Percentiles rank a stretch among this genome's conserved stretches.
phyloP scores from a whole-genome alignment of 2,113 vertebrate species.

The Poecile atricapillus region DNA sequence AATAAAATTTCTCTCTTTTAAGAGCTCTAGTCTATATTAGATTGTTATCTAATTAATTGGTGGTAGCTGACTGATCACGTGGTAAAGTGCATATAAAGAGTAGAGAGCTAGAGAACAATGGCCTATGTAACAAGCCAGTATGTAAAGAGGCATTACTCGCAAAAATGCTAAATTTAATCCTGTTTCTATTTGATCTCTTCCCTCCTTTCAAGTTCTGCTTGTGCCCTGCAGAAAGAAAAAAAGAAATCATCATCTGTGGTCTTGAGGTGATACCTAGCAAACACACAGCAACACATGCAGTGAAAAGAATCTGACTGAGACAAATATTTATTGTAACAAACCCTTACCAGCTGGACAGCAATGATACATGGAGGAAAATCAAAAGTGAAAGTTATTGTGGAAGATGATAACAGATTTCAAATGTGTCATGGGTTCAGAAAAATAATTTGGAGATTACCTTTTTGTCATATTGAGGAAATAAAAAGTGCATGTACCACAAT shows the following conservation, averaged over 20 bases:
- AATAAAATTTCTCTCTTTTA: background rate
- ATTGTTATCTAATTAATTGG: background rate
- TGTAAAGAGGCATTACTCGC: background rate
- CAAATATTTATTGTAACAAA: background rate
- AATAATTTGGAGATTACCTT: background rate
- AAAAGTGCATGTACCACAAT: background rate
- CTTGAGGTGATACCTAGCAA: background rate
- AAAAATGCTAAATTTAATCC: background rate
- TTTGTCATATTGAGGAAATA: background rate
- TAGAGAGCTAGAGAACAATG: background rate
- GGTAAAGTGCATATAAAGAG: background rate
- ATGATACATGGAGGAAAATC: background rate
- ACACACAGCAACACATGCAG: background rate
- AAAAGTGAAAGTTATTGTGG: background rate
- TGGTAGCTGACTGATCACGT: background rate
- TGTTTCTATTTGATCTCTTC: background rate
- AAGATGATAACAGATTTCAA: background rate
- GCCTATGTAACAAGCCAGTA: background rate
- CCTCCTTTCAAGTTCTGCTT: background rate
- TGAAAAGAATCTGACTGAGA: background rate
- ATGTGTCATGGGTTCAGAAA: background rate
- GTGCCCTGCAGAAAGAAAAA: background rate
- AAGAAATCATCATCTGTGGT: background rate
- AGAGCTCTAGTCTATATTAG: background rate
- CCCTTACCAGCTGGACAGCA: background rate